Conservation (phyloP, 2,113 vertebrate genomes). For the Nesoenas mayeri region DNA sequence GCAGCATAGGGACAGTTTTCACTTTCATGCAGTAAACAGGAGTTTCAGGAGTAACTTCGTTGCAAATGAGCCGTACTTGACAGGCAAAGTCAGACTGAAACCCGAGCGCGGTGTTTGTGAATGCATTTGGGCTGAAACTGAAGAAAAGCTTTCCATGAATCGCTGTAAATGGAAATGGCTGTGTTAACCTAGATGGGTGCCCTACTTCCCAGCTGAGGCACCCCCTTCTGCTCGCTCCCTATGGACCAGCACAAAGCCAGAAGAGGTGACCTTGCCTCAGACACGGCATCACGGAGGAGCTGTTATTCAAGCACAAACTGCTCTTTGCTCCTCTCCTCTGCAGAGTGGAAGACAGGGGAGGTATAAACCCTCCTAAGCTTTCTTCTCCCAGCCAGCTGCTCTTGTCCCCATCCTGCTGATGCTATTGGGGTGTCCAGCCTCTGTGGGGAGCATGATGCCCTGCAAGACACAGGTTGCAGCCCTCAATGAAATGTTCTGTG, state of each 20-base stretch:
- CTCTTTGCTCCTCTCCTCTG: neutral
- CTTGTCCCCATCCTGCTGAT: neutral
- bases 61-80: constrained; percentile 18
- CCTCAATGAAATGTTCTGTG: neutral
- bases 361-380: neutral
- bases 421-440: neutral
- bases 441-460: neutral
- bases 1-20: constrained; percentile 1
- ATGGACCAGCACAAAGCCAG: neutral
- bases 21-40: constrained; percentile 19
- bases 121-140: constrained; percentile 32
- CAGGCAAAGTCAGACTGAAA: constrained; percentile 49
- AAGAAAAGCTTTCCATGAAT: constrained; percentile 59
- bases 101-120: neutral
- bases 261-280: neutral
- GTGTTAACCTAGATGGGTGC: constrained; percentile 9
- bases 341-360: neutral
- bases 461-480: neutral
- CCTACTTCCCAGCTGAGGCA: neutral
- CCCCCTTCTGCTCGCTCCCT: neutral
- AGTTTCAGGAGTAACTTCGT: constrained; percentile 29
- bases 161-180: neutral
- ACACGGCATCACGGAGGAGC: neutral
- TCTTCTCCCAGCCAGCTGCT: neutral
- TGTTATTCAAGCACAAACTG: neutral